Evolutionary conservation across 2,797 vertebrate genomes (phyloP).

Genomic region (Mionectes olivaceus): DNA sequence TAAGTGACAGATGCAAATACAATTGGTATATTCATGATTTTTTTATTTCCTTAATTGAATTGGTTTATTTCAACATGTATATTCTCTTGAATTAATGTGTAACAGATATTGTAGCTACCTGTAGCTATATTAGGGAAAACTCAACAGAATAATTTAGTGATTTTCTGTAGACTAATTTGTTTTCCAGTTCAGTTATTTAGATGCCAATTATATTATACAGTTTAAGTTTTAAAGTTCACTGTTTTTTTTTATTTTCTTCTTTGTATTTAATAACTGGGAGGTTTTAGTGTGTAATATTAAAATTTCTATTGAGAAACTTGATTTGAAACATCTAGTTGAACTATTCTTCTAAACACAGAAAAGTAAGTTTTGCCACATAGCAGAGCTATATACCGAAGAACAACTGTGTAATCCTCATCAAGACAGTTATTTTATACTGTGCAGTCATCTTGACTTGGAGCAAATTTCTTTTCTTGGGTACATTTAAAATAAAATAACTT

Average conservation of each 20-base stretch:
- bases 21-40: not conserved
- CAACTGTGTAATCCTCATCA: not conserved
- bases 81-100: slow-evolving; percentile 72
- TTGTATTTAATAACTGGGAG: not conserved
- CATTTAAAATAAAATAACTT: not conserved
- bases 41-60: slow-evolving; percentile 26
- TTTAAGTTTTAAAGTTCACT: not conserved
- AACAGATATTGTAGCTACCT: slow-evolving; percentile 62
- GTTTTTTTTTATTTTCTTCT: not conserved
- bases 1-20: not conserved
- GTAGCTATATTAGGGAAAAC: slow-evolving; percentile 77
- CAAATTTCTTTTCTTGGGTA: not conserved
- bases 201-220: not conserved
- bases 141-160: slow-evolving; percentile 76
- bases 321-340: not conserved
- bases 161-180: not conserved
- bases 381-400: not conserved
- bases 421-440: not conserved
- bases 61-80: slow-evolving; percentile 25
- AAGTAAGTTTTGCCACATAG: not conserved
- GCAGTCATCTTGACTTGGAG: not conserved
- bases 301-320: not conserved
- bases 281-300: not conserved
- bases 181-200: slow-evolving; percentile 23
- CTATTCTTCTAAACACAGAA: not conserved